These are phyloP conservation scores for Microchirus variegatus DNA, from an alignment of 2,797 vertebrate species.

Conservation along the genomic window DNA sequence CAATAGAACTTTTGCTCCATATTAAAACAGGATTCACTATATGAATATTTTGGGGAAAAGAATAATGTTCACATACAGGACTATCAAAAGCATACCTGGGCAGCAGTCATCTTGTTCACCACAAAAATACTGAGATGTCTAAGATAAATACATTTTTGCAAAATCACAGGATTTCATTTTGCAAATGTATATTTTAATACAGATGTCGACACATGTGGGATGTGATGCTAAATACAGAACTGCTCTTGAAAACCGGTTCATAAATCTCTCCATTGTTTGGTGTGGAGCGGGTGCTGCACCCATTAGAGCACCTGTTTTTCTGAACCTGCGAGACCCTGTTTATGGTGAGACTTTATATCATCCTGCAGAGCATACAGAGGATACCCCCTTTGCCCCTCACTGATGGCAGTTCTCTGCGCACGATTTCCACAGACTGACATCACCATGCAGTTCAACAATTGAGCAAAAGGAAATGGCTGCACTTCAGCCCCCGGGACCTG, in stretches of 20 bases:
- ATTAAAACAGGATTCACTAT: no score
- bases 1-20: no score
- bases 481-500: conserved; percentile 40
- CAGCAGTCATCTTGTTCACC: no score
- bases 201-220: no score
- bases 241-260: not conserved
- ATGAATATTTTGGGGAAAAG: no score
- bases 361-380: conserved; percentile 15
- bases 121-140: no score
- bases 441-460: conserved; percentile 41
- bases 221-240: not conserved
- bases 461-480: conserved; percentile 65
- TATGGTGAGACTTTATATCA: not conserved
- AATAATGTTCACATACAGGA: no score
- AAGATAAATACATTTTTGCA: no score
- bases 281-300: not conserved
- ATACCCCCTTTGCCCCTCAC: conserved; percentile 4
- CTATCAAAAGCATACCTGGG: no score
- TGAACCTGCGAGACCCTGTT: not conserved
- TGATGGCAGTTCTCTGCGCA: conserved; percentile 3
- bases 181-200: no score
- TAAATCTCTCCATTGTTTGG: not conserved
- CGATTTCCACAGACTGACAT: conserved; percentile 56
- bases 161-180: no score
- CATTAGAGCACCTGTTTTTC: conserved; percentile 3